Base-by-base conservation (phyloP, 2,888 invertebrate genomes). In the Tribolium freemani region DNA sequence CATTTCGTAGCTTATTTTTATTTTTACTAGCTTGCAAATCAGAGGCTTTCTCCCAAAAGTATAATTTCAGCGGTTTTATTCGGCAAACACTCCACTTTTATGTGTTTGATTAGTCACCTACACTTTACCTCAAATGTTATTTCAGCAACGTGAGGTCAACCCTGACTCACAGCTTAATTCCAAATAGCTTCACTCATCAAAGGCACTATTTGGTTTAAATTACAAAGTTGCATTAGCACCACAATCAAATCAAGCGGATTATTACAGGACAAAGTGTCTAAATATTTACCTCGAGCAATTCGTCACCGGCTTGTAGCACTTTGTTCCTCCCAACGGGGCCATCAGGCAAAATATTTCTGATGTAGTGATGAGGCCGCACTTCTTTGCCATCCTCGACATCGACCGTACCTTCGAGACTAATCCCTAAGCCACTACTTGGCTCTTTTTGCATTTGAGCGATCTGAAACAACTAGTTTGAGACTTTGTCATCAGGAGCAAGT, bases 321-420 rank as follows among this genome's bases (percentile, higher is more conserved):
- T 93, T 94, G 77, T 93, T 93, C 75, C 89, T 88, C 0, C 96
- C 96, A 0, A 97, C 95, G 0, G 97, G 96, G 1, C 97, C 97
- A 80, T 94, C 92, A 0, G 94, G 93, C 6, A 97, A 89, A 73
- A 98, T 93, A 20, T 95, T 95, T 61, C 97, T 89, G 78, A 97
- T 96, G 87, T 96, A 97, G 86, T 97, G 97, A 83, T 97, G 93
- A 0, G 97, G 97, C 71, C 96, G 90, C 6, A 96, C 93, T 87
- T 95, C 95, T 80, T 93, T 92, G 0, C 96, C 96, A 78, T 95
- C 94, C 73, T 93, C 95, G 13, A 97, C 96, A 74, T 98, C 95
- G 4, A 96, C 97, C 0, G 97, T 97, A 8, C 98, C 97, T 84
- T 97, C 96, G 64, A 97, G 87, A 50, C 96, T 96, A 76, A 98